phyloP scores from a whole-genome alignment of 2,797 vertebrate species.

The Euthynnus affinis region DNA sequence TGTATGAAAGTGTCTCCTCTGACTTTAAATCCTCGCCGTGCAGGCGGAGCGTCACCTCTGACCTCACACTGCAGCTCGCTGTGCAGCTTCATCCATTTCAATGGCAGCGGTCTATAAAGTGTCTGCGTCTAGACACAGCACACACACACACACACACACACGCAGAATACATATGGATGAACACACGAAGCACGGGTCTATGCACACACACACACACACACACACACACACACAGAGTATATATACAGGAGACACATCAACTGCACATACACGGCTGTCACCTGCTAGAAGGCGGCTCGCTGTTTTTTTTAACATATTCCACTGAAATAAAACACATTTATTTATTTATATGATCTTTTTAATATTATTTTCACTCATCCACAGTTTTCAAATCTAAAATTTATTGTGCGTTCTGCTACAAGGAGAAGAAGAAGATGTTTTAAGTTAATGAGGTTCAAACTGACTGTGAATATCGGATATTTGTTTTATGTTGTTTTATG shows the following conservation, averaged over 20 bases:
- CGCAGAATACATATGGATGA: conserved; percentile 45
- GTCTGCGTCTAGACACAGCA: conserved; percentile 34
- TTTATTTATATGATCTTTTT: not conserved
- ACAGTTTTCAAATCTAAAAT: too few relatives aligned
- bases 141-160: conserved; percentile 11
- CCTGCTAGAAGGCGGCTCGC: too few relatives aligned
- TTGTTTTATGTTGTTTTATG: too few relatives aligned
- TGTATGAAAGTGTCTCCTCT: conserved; percentile 56
- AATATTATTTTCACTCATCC: too few relatives aligned
- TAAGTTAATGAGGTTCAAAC: too few relatives aligned
- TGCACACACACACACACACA: conserved; percentile 2
- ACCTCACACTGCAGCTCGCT: conserved; percentile 49
- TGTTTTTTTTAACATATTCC: not conserved
- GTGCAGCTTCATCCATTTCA: conserved; percentile 70
- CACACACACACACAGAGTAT: not conserved
- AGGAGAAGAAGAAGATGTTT: too few relatives aligned
- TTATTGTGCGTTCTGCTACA: not conserved
- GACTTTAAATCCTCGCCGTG: conserved; percentile 56
- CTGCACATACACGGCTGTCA: not conserved
- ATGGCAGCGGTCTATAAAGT: conserved; percentile 52
- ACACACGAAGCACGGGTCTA: conserved; percentile 4
- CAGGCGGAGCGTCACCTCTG: conserved; percentile 59
- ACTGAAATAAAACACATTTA: not conserved
- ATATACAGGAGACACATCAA: not conserved
- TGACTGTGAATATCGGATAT: too few relatives aligned